phyloP scores from a whole-genome alignment of 1,140 invertebrate genomes.

The Contarinia nasturtii region DNA sequence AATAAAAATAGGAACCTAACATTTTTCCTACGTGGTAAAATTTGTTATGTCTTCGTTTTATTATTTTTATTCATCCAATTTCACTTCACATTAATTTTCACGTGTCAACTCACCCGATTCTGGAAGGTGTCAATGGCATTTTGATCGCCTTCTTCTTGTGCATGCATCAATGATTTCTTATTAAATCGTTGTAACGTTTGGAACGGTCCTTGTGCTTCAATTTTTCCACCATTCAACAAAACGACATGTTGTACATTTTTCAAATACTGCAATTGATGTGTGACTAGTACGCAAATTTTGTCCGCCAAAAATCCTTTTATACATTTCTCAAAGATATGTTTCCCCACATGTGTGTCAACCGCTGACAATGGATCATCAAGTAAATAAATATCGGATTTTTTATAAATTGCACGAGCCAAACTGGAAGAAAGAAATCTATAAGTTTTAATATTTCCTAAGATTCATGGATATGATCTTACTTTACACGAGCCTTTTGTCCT shows the following conservation, averaged over 20 bases:
- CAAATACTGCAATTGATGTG: conserved; percentile 74
- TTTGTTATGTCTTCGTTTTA: too few relatives aligned
- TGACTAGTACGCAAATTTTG: conserved; percentile 61
- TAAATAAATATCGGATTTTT: conserved; percentile 44
- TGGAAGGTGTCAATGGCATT: neutral
- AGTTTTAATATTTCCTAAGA: too few relatives aligned
- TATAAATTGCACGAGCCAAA: conserved; percentile 27
- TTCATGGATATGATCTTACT: too few relatives aligned
- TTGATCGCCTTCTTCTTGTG: neutral
- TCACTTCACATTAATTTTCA: neutral
- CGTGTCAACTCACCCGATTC: neutral
- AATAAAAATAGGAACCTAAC: too few relatives aligned
- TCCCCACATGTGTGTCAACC: conserved; percentile 59
- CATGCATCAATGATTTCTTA: neutral
- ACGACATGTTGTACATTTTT: conserved; percentile 51
- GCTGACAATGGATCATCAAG: conserved; percentile 68
- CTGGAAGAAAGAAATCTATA: too few relatives aligned
- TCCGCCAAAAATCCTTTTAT: conserved; percentile 41
- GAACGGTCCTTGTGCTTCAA: conserved; percentile 21
- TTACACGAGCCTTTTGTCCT: conserved; percentile 64
- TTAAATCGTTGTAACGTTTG: conserved; percentile 11
- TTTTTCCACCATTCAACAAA: conserved; percentile 33
- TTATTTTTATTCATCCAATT: neutral
- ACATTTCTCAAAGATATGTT: conserved; percentile 51
- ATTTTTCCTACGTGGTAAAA: too few relatives aligned